Conservation (phyloP, 2,888 invertebrate genomes). For the Folsomia manolachei region DNA sequence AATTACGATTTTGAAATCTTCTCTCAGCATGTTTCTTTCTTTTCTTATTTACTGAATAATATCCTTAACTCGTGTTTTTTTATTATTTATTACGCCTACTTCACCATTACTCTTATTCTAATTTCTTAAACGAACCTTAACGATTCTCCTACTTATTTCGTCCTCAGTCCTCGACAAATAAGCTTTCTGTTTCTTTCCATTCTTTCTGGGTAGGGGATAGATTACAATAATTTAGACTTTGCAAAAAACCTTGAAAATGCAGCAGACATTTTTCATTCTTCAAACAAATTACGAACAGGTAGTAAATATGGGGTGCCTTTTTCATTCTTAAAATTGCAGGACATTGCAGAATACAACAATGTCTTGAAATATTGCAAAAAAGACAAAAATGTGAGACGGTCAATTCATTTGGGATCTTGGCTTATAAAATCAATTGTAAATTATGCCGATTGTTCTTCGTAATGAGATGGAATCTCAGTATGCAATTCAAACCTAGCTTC, state of each 20-base stretch:
- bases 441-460: neutral
- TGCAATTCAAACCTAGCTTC: no score
- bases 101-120: neutral
- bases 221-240: neutral
- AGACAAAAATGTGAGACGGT: no score
- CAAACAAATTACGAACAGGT: neutral
- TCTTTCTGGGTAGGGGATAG: neutral
- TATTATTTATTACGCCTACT: neutral
- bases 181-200: neutral
- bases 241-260: neutral
- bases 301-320: neutral
- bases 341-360: no score
- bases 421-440: no score
- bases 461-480: neutral
- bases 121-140: slow-evolving; percentile 5
- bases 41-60: no score
- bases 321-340: no score
- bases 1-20: neutral
- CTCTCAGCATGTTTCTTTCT: neutral
- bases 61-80: neutral
- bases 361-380: no score
- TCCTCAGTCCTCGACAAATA: no score
- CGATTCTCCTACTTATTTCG: slow-evolving; percentile 8
- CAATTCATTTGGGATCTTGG: no score
- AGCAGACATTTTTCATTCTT: neutral